Conservation (phyloP, 2,888 invertebrate species). For the Flabesymbios commensalis region DNA sequence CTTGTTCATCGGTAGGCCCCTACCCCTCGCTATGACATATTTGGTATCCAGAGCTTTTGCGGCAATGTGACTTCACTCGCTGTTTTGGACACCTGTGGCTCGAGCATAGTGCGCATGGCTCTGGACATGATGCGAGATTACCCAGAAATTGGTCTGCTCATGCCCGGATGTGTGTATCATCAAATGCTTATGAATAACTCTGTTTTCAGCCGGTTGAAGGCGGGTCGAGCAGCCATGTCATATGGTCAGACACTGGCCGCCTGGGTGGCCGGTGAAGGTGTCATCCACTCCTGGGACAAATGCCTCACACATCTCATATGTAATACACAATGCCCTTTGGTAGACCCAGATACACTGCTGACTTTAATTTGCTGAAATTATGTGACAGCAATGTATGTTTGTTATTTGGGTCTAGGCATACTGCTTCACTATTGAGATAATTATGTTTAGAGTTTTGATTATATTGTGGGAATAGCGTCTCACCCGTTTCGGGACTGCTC, state of each 20-base stretch:
- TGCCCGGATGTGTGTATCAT: slow-evolving; percentile 10
- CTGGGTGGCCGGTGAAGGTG: background rate
- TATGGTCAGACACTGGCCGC: background rate
- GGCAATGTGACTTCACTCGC: background rate
- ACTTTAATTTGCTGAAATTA: too few relatives aligned
- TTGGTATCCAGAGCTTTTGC: slow-evolving; percentile 16
- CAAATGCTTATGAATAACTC: background rate
- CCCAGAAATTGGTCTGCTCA: slow-evolving; percentile 6
- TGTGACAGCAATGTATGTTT: too few relatives aligned
- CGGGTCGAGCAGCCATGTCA: background rate
- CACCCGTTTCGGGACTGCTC: too few relatives aligned
- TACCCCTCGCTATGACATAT: slow-evolving; percentile 2
- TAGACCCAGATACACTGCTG: too few relatives aligned
- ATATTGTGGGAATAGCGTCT: too few relatives aligned
- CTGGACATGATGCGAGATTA: background rate
- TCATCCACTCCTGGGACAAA: background rate
- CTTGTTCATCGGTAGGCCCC: slow-evolving; percentile 1
- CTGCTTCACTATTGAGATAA: too few relatives aligned
- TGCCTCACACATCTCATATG: too few relatives aligned
- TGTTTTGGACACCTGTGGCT: slow-evolving; percentile 2
- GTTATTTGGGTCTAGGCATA: too few relatives aligned
- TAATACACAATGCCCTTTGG: too few relatives aligned
- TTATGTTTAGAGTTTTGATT: too few relatives aligned
- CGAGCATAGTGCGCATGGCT: background rate
- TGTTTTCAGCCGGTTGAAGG: background rate